A percentile compares a stretch with the other conserved stretches of the same genome.
These are phyloP conservation scores for Colistium nudipinnis DNA, from an alignment of 2,113 vertebrate species.

Conservation along the genomic window DNA sequence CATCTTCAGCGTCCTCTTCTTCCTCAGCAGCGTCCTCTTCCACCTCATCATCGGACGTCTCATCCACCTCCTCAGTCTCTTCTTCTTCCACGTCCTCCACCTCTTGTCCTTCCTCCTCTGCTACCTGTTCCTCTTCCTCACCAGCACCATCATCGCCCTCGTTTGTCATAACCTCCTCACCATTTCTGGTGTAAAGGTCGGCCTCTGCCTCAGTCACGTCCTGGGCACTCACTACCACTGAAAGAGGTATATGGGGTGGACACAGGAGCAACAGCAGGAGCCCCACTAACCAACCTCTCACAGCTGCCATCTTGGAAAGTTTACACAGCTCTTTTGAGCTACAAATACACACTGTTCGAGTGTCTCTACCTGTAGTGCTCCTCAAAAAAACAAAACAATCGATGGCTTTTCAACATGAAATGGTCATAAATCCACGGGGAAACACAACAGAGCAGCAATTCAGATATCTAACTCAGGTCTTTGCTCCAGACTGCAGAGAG, in stretches of 20 bases:
- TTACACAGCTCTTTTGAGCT: neutral
- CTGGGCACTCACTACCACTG: conserved; percentile 36
- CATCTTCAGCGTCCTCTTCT: conserved; percentile 1
- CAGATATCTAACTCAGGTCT: neutral
- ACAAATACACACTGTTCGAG: neutral
- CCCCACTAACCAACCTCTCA: conserved; percentile 52
- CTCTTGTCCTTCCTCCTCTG: conserved; percentile 6
- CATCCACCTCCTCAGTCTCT: conserved; percentile 13
- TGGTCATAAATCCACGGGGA: conserved; percentile 26
- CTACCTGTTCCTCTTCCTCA: conserved; percentile 25
- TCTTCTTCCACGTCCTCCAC: conserved; percentile 3
- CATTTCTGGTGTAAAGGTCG: conserved; percentile 8
- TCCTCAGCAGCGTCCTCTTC: neutral
- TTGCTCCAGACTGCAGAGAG: conserved; percentile 18
- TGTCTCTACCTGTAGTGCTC: neutral
- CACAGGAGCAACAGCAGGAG: conserved; percentile 71
- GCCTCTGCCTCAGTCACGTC: conserved; percentile 37
- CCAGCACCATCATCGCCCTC: conserved; percentile 13
- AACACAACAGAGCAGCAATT: neutral
- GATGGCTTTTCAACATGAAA: neutral
- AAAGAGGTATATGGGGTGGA: conserved; percentile 45
- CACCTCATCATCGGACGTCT: neutral
- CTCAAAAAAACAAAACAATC: conserved; percentile 9
- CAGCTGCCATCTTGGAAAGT: conserved; percentile 60
- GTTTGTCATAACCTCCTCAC: conserved; percentile 37